Evolutionary conservation across 1,140 invertebrate genomes (phyloP), one percentile per base, ranked within the genome.

Genomic region (Araneus ventricosus): DNA sequence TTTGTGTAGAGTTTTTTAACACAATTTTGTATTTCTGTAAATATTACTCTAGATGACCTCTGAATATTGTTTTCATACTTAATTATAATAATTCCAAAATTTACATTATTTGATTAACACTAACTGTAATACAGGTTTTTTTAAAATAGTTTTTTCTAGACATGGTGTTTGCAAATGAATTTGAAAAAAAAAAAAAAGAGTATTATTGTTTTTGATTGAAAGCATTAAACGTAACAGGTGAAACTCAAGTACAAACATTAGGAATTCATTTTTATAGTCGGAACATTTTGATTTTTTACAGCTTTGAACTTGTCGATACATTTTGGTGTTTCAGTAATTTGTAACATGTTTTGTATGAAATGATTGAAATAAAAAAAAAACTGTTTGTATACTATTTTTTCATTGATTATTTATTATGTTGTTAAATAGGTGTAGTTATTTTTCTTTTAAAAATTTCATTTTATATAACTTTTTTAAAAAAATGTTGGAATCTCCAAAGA

Each of bases 211-310:
- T 14, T 75, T 27, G 8, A 17, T 52, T 75, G 20, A 75, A 37
- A 30, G 37, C 20, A 17, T 34, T 37, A 75, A 67, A 2, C 30
- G 7, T 4, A 75, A 20, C 10, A 75, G 17, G 27, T 17, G 34
- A 20, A 75, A 24, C 30, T 75, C 14, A 37, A 75, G 70, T 75
- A 75, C 70, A 75, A 75, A 75, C 34, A 24, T n/a, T 75, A 75
- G 30, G 34, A 20, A 75, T 20, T 20, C 17, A 20, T 37, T 75
- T 70, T 75, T 75, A 75, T 37, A 75, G 70, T 20, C 70, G 37
- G 70, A 34, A 75, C 30, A 22, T 75, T 75, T 75, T 75, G 70
- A 75, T 75, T 75, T 75, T 75, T 75, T 75, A 75, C 70, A 75
- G 67, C 17, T 75, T 67, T 30, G n/a, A 67, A 14, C 63, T 67